Conservation (phyloP, 2,113 vertebrate genomes). For the Anolis carolinensis region DNA sequence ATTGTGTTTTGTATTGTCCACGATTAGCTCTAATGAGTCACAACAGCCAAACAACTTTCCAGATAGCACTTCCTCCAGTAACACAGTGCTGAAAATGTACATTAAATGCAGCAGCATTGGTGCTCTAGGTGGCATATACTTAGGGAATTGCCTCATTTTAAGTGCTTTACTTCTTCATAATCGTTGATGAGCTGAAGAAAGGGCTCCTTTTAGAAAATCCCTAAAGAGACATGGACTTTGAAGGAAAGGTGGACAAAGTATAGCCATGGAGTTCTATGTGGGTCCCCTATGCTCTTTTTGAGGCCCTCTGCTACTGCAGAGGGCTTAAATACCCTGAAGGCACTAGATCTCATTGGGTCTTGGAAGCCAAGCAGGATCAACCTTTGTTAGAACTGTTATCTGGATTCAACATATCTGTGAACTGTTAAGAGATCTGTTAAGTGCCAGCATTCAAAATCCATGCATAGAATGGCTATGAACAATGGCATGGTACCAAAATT, state of each 20-base stretch:
- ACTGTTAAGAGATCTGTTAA: not conserved
- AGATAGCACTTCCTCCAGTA: conserved; percentile 12
- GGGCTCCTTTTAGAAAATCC: not conserved
- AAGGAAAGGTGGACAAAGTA: no score
- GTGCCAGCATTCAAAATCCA: not conserved
- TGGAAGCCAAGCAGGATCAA: no score
- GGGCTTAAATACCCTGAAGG: no score
- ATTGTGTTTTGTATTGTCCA: conserved; percentile 32
- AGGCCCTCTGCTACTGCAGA: no score
- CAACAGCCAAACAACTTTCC: conserved; percentile 1
- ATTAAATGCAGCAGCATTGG: not conserved
- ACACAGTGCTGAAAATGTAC: not conserved
- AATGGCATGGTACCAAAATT: not conserved
- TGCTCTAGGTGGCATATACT: not conserved
- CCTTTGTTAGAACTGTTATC: not conserved
- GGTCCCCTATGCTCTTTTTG: no score
- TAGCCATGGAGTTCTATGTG: no score
- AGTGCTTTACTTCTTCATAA: not conserved
- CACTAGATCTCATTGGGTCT: no score
- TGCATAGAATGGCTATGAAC: not conserved
- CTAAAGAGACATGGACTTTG: no score
- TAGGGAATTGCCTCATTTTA: not conserved
- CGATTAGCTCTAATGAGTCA: conserved; percentile 20
- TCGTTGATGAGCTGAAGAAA: not conserved
- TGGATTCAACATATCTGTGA: not conserved